Evolutionary conservation across 2,113 vertebrate species (phyloP), one percentile per base, ranked within the genome.

Genomic region (Pimephales promelas): DNA sequence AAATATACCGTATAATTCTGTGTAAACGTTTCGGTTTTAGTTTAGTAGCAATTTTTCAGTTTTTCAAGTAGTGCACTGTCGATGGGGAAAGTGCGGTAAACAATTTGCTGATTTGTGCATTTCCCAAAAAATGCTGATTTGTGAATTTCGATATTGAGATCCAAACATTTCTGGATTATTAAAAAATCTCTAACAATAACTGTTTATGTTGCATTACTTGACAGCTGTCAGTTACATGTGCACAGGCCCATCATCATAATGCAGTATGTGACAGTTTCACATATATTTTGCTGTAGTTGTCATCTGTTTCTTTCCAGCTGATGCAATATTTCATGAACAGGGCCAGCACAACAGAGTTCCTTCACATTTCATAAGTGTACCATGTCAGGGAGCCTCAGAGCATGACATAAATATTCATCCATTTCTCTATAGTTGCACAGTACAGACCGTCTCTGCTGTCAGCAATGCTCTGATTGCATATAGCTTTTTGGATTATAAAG

Each of bases 371-470:
- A 83, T 24, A 64, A 64, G 61, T 16, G 26, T 10, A 26, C 66
- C 40, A 36, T 83, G 26, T 71, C 68, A 47, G 70, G 83, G 34
- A 83, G 13, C 70, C 47, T 31, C 14, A 24, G 40, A 73, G 66
- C 57, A 56, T 14, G 72, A 66, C 18, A 83, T 73, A 43, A 83
- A 79, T 73, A 84, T 79, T 84, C 4, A 31, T 74, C 31, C 52
- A 31, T 31, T 22, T 66, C 77, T 62, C 11, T 47, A 47, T 24
- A 57, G 20, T 40, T 34, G 24, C 28, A 16, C 81, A 79, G 34
- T 59, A 57, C 28, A 75, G 22, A 36, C 40, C 13, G 43, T 49
- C 43, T 78, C 43, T 76, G 20, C 40, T 66, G 76, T 79, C 52
- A 62, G 4, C 13, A 79, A 16, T 31, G 18, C 59, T 76, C 79